Base-by-base conservation (phyloP, 2,113 vertebrate species). In the Gulo gulo region DNA sequence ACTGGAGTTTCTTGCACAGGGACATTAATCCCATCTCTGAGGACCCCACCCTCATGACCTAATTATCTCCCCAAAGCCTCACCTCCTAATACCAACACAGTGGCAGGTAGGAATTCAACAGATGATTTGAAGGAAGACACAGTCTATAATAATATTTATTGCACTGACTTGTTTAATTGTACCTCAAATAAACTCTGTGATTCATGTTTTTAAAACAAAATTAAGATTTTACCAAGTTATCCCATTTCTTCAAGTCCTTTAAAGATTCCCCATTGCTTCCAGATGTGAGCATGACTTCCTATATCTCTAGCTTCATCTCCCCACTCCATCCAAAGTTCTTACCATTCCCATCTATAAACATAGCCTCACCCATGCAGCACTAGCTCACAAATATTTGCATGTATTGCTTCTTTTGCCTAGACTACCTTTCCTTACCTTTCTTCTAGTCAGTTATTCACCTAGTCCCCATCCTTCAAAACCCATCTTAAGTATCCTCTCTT, bases 281-380 rank as follows among this genome's bases (percentile, higher is more conserved):
- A 91, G 16, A 36, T 59, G 20, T n/a, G 1, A 16, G 10, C 23
- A 1, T 52, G 8, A 6, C 20, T 23, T 59, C 5, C 4, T 24
- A 20, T 5, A 14, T 45, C 31, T 59, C 55, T 24, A 52, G 21
- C 2, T 36, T 59, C 4, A 26, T 16, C 31, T 71, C 29, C 71
- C 21, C 2, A 34, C 6, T 4, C 4, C 2, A 23, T 20, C 15
- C 2, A 29, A 39, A 63, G 4, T 3, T 57, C 61, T 87, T 34
- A 11, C 6, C 16, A 16, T 42, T 47, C 12, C 20, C 36, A 59
- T 31, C 4, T 39, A 2, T 6, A 74, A 14, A 16, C 11, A 86
- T 23, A 45, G 12, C 31, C 24, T 69, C 67, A 36, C 1, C 59
- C 7, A 39, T 1, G 0, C 0, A 6, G 23, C 1, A 5, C n/a